A percentile compares a stretch with the other conserved stretches of the same genome.
Conservation (phyloP, 2,797 vertebrate genomes). For the Spea hammondii region DNA sequence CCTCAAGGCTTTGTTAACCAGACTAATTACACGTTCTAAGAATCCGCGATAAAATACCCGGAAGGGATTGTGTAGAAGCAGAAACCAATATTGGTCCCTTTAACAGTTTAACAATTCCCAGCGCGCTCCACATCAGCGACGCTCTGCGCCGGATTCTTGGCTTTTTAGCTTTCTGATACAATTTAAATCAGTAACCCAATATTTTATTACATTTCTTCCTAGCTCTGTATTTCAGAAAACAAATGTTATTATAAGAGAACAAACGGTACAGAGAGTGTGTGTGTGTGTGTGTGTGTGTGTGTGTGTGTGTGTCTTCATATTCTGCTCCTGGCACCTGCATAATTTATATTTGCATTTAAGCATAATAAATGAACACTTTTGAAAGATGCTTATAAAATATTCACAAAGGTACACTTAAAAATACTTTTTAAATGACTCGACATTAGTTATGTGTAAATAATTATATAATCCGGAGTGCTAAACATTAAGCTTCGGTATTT, state of each 20-base stretch:
- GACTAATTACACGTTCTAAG: conserved; percentile 30
- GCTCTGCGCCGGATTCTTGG: too few species aligned
- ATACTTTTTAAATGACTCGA: conserved; percentile 18
- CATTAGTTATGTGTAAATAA: conserved; percentile 48
- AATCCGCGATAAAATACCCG: background rate
- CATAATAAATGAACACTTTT: conserved; percentile 38
- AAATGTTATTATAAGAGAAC: conserved; percentile 42
- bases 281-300: too few species aligned
- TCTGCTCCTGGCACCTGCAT: conserved; percentile 29
- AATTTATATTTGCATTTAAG: conserved; percentile 48
- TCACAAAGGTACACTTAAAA: conserved; percentile 32
- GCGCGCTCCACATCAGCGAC: background rate
- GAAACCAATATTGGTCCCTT: background rate
- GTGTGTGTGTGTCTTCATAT: background rate
- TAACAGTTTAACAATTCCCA: background rate
- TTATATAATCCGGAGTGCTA: background rate
- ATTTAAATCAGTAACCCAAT: background rate
- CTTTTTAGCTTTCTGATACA: background rate
- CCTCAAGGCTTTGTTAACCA: background rate
- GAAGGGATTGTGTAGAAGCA: background rate
- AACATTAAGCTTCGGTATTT: background rate
- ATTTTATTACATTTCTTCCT: conserved; percentile 12
- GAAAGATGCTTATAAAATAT: conserved; percentile 42
- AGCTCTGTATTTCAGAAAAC: conserved; percentile 15
- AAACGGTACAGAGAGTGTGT: conserved; percentile 4